phyloP scores from a whole-genome alignment of 2,113 vertebrate species.

The Lamprotornis superbus region DNA sequence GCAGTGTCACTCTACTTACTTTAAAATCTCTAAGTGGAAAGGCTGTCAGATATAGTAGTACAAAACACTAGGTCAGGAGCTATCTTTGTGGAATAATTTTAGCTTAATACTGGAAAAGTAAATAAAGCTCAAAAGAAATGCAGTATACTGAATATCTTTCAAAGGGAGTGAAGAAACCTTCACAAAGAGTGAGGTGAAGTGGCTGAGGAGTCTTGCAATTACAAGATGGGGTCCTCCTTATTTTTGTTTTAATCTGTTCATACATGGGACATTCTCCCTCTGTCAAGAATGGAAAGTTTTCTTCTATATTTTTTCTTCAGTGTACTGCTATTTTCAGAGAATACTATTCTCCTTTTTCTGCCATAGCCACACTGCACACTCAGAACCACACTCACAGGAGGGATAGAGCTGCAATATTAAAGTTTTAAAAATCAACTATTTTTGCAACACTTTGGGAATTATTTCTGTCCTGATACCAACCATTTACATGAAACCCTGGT shows the following conservation, averaged over 20 bases:
- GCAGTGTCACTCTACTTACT: background rate
- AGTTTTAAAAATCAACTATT: background rate
- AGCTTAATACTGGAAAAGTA: background rate
- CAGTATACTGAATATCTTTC: background rate
- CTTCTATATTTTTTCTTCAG: background rate
- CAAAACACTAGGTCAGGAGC: background rate
- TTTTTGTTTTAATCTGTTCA: background rate
- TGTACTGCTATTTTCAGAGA: background rate
- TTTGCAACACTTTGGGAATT: background rate
- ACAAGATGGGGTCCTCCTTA: no score
- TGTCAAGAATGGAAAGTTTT: background rate
- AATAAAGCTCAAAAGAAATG: background rate
- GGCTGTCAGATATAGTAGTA: background rate
- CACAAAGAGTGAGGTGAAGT: background rate
- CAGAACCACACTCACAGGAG: accelerated
- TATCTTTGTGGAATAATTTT: background rate
- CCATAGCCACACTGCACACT: background rate
- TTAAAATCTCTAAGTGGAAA: background rate
- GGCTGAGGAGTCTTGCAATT: background rate
- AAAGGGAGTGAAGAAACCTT: background rate
- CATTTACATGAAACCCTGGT: background rate
- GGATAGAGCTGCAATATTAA: background rate
- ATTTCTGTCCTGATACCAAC: background rate
- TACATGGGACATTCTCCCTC: background rate
- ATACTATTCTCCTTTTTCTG: accelerated